Percentiles rank a stretch among this genome's conserved stretches.
Evolutionary conservation across 2,888 invertebrate genomes (phyloP).

Genomic region (Heteromurus nitidus): DNA sequence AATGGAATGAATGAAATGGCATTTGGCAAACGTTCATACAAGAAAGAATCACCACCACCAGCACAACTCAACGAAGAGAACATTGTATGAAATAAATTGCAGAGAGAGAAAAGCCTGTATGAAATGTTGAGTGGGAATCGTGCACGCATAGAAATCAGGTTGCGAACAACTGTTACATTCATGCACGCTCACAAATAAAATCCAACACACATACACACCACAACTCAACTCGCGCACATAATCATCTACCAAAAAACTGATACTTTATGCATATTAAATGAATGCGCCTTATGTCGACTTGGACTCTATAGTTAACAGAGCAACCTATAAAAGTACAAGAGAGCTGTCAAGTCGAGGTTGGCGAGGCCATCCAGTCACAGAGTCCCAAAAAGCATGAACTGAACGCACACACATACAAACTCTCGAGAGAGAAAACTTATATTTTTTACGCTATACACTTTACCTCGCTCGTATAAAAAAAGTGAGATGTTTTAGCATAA

Average conservation of each 20-base stretch:
- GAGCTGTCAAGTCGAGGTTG: conserved; percentile 48
- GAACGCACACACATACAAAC: neutral
- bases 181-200: neutral
- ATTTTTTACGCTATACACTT: neutral
- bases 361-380: conserved; percentile 62
- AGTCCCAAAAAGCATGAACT: conserved; percentile 4
- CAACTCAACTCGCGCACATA: too few species aligned
- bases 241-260: too few species aligned
- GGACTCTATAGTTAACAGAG: neutral
- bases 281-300: too few species aligned
- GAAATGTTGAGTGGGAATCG: neutral
- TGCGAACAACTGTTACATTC: conserved; percentile 7
- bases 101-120: neutral
- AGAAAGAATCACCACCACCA: too few species aligned
- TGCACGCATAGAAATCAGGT: neutral
- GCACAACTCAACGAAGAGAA: neutral
- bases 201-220: too few species aligned
- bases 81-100: neutral
- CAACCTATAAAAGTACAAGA: conserved; percentile 23
- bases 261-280: too few species aligned
- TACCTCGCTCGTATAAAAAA: too few species aligned
- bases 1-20: conserved; percentile 53
- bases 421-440: neutral
- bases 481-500: neutral
- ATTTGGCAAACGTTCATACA: conserved; percentile 10